Evolutionary conservation across 1,140 invertebrate species (phyloP), one percentile per base, ranked within the genome.

Genomic region (Maconellicoccus hirsutus): DNA sequence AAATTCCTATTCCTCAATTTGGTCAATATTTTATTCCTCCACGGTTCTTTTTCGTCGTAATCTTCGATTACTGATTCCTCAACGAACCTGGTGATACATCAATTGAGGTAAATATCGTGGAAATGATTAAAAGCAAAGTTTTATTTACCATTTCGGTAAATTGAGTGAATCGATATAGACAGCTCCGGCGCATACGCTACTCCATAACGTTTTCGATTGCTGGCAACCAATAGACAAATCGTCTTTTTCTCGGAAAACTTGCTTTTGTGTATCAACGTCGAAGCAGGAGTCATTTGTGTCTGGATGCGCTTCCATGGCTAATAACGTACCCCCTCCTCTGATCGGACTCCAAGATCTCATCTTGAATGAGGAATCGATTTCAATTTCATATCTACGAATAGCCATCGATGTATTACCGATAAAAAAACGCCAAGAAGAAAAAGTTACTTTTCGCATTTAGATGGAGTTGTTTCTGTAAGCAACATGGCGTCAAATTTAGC

Each of bases 271-370:
- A 16, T 52, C 42, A 26, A 82, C 80, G 29, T 82, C 83, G 79
- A 90, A 89, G 8, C 89, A 84, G n/a, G 2, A 16, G n/a, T 19
- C 42, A 52, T 52, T 19, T 77, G 87, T 87, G 70, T 90, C 89
- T 14, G 89, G 89, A 78, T 90, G 88, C 26, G 87, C 89, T 81
- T 91, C 89, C 76, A 86, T 87, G 14, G 88, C 89, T 4, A 87
- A 84, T 33, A 91, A 86, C 33, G 89, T 91, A 4, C 90, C 89
- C 14, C 90, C 88, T 74, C 89, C 90, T 74, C 89, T 84, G 14
- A 91, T 87, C 16, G 90, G 89, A 77, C 88, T 90, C 89, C 89
- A 91, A 22, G 89, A 88, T 76, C 88, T 84, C 1, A 76, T 61
- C 29, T 73, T 72, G 14, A 23, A 69, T 14, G 72, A 69, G 26